Percentiles rank a stretch among this genome's conserved stretches.
Evolutionary conservation across 2,113 vertebrate genomes (phyloP).

Genomic region (Astatoreochromis straeleni): DNA sequence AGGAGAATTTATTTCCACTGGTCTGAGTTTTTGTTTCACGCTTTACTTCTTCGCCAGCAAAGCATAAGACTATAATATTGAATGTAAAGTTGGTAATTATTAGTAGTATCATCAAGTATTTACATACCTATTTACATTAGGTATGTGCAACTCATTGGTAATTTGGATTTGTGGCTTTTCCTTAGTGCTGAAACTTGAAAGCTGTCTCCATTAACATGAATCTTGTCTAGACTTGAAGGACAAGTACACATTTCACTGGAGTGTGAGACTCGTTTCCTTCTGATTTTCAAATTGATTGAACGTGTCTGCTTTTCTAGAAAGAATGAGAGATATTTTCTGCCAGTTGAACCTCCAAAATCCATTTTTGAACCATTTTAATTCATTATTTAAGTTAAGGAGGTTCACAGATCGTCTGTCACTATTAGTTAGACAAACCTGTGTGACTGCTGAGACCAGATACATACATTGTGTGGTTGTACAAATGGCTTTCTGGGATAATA

Average conservation of each 20-base stretch:
- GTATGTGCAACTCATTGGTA: not conserved
- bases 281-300: not conserved
- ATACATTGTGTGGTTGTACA: not conserved
- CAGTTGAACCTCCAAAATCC: not conserved
- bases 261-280: not conserved
- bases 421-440: accelerated
- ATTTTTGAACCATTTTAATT: not conserved
- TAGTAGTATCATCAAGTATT: not conserved
- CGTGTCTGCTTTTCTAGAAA: not conserved
- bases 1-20: not conserved
- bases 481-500: not conserved
- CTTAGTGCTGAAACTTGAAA: not conserved
- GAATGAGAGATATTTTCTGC: not conserved
- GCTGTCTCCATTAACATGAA: not conserved
- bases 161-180: not conserved
- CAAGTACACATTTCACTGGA: not conserved
- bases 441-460: not conserved
- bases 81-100: not conserved
- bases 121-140: not conserved
- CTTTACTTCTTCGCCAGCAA: not conserved
- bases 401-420: not conserved
- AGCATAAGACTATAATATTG: not conserved
- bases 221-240: not conserved
- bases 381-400: not conserved
- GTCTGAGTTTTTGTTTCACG: not conserved